Evolutionary conservation across 2,888 invertebrate species (phyloP).

Genomic region (Hedya salicella): DNA sequence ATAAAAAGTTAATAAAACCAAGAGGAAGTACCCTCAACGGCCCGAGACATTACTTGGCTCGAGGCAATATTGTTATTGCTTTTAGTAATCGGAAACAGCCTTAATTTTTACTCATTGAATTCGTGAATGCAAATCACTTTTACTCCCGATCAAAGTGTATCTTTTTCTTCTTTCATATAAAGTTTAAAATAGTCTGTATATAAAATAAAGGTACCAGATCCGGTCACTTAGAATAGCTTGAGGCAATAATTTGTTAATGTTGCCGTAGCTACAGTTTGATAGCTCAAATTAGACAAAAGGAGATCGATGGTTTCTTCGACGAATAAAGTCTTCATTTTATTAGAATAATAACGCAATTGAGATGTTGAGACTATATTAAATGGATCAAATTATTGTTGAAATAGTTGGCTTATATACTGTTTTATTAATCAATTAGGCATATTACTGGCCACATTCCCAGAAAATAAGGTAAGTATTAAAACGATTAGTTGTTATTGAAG

Average conservation of each 20-base stretch:
- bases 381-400: constrained; percentile 50
- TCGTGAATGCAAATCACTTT: constrained; percentile 74
- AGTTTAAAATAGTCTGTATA: constrained; percentile 45
- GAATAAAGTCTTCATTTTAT: constrained; percentile 69
- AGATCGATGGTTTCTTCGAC: constrained; percentile 65
- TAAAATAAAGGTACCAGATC: constrained; percentile 66
- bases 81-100: constrained; percentile 77
- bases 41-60: constrained; percentile 64
- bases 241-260: constrained; percentile 80
- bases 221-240: constrained; percentile 74
- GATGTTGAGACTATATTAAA: constrained; percentile 49
- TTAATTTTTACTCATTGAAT: constrained; percentile 81
- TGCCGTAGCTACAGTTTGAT: constrained; percentile 72
- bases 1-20: constrained; percentile 50
- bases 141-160: constrained; percentile 45
- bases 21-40: constrained; percentile 72
- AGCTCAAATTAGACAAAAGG: constrained; percentile 75
- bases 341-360: constrained; percentile 65
- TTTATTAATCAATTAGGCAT: too few relatives aligned
- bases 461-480: too few relatives aligned
- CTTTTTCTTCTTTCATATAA: constrained; percentile 45
- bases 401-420: too few relatives aligned
- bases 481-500: too few relatives aligned
- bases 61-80: constrained; percentile 74
- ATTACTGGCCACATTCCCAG: too few relatives aligned